A percentile compares a stretch with the other conserved stretches of the same genome.
phyloP scores from a whole-genome alignment of 2,888 invertebrate genomes.

The Carabus problematicus region DNA sequence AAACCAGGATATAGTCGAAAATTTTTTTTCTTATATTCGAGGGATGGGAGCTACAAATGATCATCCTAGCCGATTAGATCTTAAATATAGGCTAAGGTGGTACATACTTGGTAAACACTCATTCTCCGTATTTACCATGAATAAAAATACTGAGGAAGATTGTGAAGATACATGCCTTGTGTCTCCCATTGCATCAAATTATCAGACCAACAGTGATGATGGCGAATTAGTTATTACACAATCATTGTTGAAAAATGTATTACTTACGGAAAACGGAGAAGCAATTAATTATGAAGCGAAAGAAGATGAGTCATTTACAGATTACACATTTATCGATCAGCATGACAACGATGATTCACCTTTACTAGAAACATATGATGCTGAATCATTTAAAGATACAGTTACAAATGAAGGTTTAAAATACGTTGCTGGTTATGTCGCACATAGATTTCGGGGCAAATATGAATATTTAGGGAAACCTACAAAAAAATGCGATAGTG shows the following conservation, averaged over 20 bases:
- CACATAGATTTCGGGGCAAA: conserved; percentile 43
- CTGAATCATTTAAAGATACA: too few species aligned
- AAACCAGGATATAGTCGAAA: conserved; percentile 47
- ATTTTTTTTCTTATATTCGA: too few species aligned
- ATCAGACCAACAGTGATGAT: too few species aligned
- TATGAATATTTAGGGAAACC: conserved; percentile 35
- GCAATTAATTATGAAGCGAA: too few species aligned
- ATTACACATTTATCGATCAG: too few species aligned
- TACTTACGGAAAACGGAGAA: too few species aligned
- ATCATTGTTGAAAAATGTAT: too few species aligned
- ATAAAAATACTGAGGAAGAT: too few species aligned
- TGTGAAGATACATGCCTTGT: too few species aligned
- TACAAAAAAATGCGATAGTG: conserved; percentile 29
- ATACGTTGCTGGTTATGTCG: conserved; percentile 43
- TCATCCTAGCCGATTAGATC: conserved; percentile 48
- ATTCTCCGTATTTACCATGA: conserved; percentile 45
- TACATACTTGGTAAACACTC: conserved; percentile 49
- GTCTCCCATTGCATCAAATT: too few species aligned
- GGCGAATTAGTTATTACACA: too few species aligned
- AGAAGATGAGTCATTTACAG: too few species aligned
- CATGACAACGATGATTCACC: conserved; percentile 31
- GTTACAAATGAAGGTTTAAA: conserved; percentile 41
- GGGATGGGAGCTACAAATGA: conserved; percentile 48
- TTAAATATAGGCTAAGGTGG: conserved; percentile 47
- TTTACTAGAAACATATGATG: conserved; percentile 35